Conservation (phyloP, 2,113 vertebrate genomes). For the Hippocampus abdominalis region DNA sequence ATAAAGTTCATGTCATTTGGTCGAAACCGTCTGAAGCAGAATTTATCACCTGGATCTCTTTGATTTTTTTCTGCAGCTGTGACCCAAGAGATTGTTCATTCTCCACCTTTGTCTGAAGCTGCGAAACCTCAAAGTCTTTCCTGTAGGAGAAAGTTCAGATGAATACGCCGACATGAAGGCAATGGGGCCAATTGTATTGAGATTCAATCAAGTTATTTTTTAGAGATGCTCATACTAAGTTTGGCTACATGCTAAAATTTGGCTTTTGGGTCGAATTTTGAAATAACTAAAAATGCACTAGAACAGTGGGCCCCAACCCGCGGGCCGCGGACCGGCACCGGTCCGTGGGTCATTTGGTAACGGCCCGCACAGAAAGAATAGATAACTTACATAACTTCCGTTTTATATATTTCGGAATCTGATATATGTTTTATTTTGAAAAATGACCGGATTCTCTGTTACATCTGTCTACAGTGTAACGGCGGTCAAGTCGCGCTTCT, state of each 20-base stretch:
- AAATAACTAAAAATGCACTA: no score
- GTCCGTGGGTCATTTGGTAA: no score
- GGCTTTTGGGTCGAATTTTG: neutral
- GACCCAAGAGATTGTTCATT: conserved; percentile 47
- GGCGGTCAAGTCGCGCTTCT: no score
- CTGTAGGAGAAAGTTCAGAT: conserved; percentile 26
- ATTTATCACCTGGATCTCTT: conserved; percentile 35
- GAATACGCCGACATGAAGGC: neutral
- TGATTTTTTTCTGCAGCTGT: conserved; percentile 64
- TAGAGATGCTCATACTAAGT: neutral
- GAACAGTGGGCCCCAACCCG: no score
- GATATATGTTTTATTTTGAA: no score
- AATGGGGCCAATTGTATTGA: neutral
- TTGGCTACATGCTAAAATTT: neutral
- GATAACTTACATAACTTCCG: no score
- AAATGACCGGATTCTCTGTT: no score
- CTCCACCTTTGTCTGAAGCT: conserved; percentile 57
- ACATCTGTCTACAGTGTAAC: no score
- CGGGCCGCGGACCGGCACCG: no score
- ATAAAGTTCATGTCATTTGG: neutral
- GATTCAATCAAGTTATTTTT: neutral
- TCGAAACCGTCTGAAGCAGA: conserved; percentile 36
- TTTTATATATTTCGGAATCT: no score
- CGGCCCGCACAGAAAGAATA: no score
- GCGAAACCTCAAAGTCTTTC: conserved; percentile 61